These are phyloP conservation scores for Cyrtodaria siliqua DNA, from an alignment of 2,888 invertebrate genomes.

Conservation along the genomic window DNA sequence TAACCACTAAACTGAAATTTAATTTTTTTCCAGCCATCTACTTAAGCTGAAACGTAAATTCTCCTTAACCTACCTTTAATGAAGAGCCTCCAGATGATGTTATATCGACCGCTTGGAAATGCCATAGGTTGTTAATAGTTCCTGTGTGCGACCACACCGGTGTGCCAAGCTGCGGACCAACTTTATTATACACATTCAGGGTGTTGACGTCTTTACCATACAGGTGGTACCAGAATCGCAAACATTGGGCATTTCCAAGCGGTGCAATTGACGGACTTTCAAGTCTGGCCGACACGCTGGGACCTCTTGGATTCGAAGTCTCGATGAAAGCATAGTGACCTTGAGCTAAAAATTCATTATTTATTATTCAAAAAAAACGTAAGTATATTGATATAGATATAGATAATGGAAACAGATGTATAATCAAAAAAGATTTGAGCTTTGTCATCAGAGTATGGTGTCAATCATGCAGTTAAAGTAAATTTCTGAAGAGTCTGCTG, in stretches of 20 bases:
- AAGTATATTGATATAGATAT: too few species aligned
- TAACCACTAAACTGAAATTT: too few species aligned
- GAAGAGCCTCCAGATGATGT: slow-evolving; percentile 28
- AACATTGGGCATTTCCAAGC: slow-evolving; percentile 65
- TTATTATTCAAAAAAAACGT: too few species aligned
- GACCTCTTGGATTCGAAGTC: slow-evolving; percentile 71
- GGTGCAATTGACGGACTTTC: slow-evolving; percentile 65
- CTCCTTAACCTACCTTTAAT: neutral
- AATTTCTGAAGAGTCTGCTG: too few species aligned
- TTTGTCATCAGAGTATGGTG: too few species aligned
- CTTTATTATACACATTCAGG: slow-evolving; percentile 76
- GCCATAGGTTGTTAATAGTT: slow-evolving; percentile 77
- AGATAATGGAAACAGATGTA: too few species aligned
- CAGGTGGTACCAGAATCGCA: slow-evolving; percentile 83
- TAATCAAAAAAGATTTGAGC: too few species aligned
- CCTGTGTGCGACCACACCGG: slow-evolving; percentile 75
- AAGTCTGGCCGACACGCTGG: slow-evolving; percentile 76
- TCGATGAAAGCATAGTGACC: slow-evolving; percentile 86
- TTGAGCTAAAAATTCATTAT: slow-evolving; percentile 57
- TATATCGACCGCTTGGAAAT: slow-evolving; percentile 67
- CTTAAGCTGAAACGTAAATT: too few species aligned
- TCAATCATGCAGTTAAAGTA: too few species aligned
- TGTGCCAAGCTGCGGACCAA: slow-evolving; percentile 53
- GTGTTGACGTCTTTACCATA: slow-evolving; percentile 80
- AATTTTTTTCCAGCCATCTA: too few species aligned